These are phyloP conservation scores for Pissodes strobi DNA, from an alignment of 1,140 invertebrate genomes.

Conservation along the genomic window DNA sequence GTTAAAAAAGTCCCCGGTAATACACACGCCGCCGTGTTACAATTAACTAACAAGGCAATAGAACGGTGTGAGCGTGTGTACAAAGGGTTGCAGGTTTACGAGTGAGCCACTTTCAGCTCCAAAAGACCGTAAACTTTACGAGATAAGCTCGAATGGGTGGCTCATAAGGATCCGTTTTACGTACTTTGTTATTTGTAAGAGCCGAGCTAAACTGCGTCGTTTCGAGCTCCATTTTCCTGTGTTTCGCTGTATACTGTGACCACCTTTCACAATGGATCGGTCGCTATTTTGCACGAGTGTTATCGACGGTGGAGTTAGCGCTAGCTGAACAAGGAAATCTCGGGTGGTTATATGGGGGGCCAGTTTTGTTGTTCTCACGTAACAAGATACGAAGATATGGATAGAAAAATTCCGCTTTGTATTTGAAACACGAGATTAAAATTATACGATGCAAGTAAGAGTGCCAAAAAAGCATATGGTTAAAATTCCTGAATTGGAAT, in stretches of 20 bases:
- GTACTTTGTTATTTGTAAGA: slow-evolving; percentile 22
- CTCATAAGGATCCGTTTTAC: slow-evolving; percentile 25
- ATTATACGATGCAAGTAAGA: too few relatives aligned
- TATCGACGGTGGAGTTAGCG: background rate
- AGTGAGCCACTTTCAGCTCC: slow-evolving; percentile 19
- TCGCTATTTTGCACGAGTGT: background rate
- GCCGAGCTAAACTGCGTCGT: slow-evolving; percentile 4
- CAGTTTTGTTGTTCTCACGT: too few relatives aligned
- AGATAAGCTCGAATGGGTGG: slow-evolving; percentile 23
- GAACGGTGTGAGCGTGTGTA: slow-evolving; percentile 15
- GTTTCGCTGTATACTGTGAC: background rate
- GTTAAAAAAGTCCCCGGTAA: background rate
- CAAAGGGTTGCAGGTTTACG: slow-evolving; percentile 22
- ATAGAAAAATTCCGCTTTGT: too few relatives aligned
- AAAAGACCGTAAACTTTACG: slow-evolving; percentile 18
- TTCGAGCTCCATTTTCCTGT: slow-evolving; percentile 4
- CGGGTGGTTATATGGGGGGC: too few relatives aligned
- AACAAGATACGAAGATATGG: too few relatives aligned
- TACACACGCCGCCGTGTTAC: background rate
- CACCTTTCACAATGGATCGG: slow-evolving; percentile 10
- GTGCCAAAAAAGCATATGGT: too few relatives aligned
- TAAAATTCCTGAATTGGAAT: too few relatives aligned
- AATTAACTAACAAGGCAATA: slow-evolving; percentile 22
- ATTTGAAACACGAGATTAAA: too few relatives aligned
- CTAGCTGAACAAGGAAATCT: background rate